Percentiles rank a stretch among this genome's conserved stretches.
Evolutionary conservation across 2,888 invertebrate genomes (phyloP).

Genomic region (Lobophora halterata): DNA sequence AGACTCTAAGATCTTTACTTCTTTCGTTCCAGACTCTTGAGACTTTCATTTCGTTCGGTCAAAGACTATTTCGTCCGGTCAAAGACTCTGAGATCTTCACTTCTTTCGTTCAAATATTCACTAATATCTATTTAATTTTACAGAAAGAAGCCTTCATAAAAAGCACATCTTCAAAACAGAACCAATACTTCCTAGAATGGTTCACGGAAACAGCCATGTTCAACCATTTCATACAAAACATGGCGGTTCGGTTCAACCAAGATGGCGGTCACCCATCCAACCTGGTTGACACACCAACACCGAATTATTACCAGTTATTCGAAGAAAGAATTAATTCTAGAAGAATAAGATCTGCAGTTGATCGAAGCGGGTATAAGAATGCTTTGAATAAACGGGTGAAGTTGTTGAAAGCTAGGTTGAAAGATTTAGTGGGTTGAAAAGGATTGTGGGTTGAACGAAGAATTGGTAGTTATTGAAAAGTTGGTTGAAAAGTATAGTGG

Average conservation of each 20-base stretch:
- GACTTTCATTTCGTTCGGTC: no score
- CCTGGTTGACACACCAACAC: constrained; percentile 64
- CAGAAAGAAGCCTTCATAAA: constrained; percentile 88
- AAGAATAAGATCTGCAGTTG: constrained; percentile 40
- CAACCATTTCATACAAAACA: constrained; percentile 84
- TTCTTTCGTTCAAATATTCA: constrained; percentile 7
- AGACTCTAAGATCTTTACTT: no score
- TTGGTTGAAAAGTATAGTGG: neutral
- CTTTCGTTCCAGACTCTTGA: no score
- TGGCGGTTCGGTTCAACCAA: constrained; percentile 45
- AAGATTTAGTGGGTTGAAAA: constrained; percentile 62
- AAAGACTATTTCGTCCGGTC: no score
- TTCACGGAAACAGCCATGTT: constrained; percentile 94
- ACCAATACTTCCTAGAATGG: constrained; percentile 90
- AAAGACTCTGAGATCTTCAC: no score
- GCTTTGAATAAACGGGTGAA: constrained; percentile 69
- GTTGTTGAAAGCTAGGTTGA: constrained; percentile 62
- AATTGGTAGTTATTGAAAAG: neutral
- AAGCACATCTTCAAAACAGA: constrained; percentile 82
- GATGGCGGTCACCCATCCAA: no score
- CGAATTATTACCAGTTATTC: constrained; percentile 68
- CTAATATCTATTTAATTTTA: constrained; percentile 38
- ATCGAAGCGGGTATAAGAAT: constrained; percentile 61
- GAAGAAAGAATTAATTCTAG: constrained; percentile 50
- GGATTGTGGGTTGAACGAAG: neutral